Conservation (phyloP, 2,113 vertebrate species). For the Sorex fumeus region DNA sequence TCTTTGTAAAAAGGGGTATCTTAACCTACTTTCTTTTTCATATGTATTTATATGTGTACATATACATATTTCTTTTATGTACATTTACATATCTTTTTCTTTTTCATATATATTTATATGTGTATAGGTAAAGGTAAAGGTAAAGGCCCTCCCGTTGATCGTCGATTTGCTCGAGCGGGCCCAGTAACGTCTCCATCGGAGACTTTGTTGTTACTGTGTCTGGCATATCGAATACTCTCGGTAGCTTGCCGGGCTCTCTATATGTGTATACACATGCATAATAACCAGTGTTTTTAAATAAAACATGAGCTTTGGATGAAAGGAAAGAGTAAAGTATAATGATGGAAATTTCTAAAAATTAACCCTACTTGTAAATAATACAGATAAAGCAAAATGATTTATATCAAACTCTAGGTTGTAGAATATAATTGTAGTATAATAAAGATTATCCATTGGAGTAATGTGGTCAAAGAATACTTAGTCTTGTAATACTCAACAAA, state of each 20-base stretch:
- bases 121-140: too few relatives aligned
- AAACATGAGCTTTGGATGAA: slow-evolving; percentile 3
- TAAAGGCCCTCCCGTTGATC: too few relatives aligned
- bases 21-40: slow-evolving; percentile 25
- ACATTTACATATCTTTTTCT: too few relatives aligned
- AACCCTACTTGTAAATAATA: background rate
- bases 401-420: background rate
- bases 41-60: too few relatives aligned
- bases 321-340: background rate
- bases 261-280: background rate
- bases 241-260: too few relatives aligned
- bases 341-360: slow-evolving; percentile 31
- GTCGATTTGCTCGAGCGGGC: too few relatives aligned
- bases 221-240: too few relatives aligned
- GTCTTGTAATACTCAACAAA: background rate
- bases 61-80: too few relatives aligned
- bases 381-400: background rate
- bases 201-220: too few relatives aligned
- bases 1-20: background rate
- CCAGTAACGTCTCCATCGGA: too few relatives aligned
- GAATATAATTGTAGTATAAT: background rate
- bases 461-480: background rate
- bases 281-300: background rate
- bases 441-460: background rate
- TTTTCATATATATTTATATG: too few relatives aligned